Base-by-base conservation (phyloP, 2,113 vertebrate genomes). In the Catharus bicknelli region DNA sequence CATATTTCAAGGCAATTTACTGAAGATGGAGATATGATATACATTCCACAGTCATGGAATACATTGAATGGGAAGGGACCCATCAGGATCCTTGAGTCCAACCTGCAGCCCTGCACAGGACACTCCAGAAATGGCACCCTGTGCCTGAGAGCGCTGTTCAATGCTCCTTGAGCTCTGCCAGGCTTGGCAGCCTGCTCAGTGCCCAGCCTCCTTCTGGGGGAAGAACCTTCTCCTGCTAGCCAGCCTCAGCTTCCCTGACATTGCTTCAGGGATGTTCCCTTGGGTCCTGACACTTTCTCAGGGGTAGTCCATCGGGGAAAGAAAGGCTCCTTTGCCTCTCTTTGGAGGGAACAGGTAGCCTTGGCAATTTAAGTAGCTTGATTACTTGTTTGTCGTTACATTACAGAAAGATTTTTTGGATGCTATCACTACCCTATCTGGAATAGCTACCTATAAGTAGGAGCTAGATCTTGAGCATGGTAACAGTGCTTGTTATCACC, bases 111-210 rank as follows among this genome's bases (percentile, higher is more conserved):
- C 23, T n/a, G 32, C 45, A 9, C 0, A 48, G 30, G 30, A 30
- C 9, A 18, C 20, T 57, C 18, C 36, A 66, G 21, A 30, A 43
- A 30, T 29, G 15, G 13, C 76, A 58, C 15, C 7, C n/a, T n/a
- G 18, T n/a, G 51, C 10, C 50, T 51, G 67, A 30, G 9, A 48
- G 57, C 0, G 0, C 8, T 72, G 9, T 32, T 16, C 1, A 4
- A 34, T 0, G 1, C 14, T 22, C 30, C 57, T 14, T 48, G 58
- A 57, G 21, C 26, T 87, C 42, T 57, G 57, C 9, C 58, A 57
- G 57, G 13, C 19, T 7, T 22, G 40, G 23, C 7, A 70, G 29
- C 34, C 66, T 36, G 42, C 5, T 20, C 48, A 55, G 57, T 36
- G 30, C 20, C 40, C 4, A 1, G 5, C 30, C 16, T 26, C 16